Conservation (phyloP, 2,888 invertebrate genomes). For the Agriotes lineatus region DNA sequence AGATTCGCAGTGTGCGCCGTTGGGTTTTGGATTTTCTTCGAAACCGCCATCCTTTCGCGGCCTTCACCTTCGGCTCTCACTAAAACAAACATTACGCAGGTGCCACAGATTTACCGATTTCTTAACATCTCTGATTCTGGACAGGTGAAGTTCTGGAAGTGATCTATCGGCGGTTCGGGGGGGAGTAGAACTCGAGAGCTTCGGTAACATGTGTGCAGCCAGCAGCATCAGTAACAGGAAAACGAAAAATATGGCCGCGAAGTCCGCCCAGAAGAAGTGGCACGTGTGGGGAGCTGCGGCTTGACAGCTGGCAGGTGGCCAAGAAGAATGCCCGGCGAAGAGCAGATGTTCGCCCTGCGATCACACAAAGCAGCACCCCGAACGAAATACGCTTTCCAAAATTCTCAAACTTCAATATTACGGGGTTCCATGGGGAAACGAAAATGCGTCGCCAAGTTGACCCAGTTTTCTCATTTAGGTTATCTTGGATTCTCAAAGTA, state of each 20-base stretch:
- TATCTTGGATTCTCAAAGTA: too few species aligned
- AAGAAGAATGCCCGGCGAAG: slow-evolving; percentile 31
- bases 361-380: slow-evolving; percentile 9
- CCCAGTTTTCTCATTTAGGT: too few species aligned
- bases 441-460: too few species aligned
- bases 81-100: slow-evolving; percentile 5
- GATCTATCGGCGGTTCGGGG: neutral
- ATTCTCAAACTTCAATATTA: neutral
- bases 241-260: slow-evolving; percentile 17
- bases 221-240: slow-evolving; percentile 21
- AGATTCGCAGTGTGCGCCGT: neutral
- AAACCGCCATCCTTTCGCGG: neutral
- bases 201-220: slow-evolving; percentile 12
- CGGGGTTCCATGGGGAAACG: too few species aligned
- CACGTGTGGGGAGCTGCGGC: slow-evolving; percentile 40
- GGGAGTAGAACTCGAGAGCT: neutral
- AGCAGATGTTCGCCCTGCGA: slow-evolving; percentile 36
- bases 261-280: slow-evolving; percentile 30
- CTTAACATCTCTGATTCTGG: too few species aligned
- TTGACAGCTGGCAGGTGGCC: slow-evolving; percentile 48
- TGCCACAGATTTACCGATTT: too few species aligned
- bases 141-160: slow-evolving; percentile 9
- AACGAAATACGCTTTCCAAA: neutral
- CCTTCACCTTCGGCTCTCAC: slow-evolving; percentile 4
- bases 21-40: slow-evolving; percentile 10